phyloP scores from a whole-genome alignment of 2,113 vertebrate genomes.

The Isichthys henryi region DNA sequence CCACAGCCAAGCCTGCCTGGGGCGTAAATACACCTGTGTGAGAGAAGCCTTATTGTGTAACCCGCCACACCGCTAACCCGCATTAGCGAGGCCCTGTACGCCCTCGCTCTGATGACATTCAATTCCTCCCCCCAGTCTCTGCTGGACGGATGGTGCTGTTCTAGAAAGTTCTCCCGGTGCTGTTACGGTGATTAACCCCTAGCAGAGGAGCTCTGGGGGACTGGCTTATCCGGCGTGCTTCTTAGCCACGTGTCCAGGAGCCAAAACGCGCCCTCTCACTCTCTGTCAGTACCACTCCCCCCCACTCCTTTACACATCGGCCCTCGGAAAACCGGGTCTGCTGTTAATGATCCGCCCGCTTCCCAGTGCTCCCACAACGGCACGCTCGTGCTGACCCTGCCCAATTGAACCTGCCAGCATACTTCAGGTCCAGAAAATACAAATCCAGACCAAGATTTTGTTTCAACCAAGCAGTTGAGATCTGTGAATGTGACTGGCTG shows the following conservation, averaged over 20 bases:
- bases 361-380: neutral
- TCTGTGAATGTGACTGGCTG: neutral
- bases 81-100: conserved; percentile 66
- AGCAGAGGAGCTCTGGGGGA: conserved; percentile 41
- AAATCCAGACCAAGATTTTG: neutral
- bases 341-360: neutral
- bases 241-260: neutral
- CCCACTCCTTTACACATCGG: neutral
- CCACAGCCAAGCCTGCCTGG: conserved; percentile 88
- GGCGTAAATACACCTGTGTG: conserved; percentile 99
- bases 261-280: neutral
- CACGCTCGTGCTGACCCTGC: neutral
- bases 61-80: conserved; percentile 73
- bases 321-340: neutral
- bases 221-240: conserved; percentile 8
- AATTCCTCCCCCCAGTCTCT: conserved; percentile 59
- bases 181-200: conserved; percentile 58
- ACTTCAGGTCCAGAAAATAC: conserved; percentile 22
- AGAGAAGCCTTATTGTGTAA: conserved; percentile 88
- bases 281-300: neutral
- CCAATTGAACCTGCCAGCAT: neutral
- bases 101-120: conserved; percentile 59
- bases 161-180: conserved; percentile 55
- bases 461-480: neutral
- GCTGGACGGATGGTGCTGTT: conserved; percentile 56